A percentile compares a stretch with the other conserved stretches of the same genome.
These are phyloP conservation scores for Capromys pilorides DNA, from an alignment of 2,797 vertebrate genomes.

Conservation along the genomic window DNA sequence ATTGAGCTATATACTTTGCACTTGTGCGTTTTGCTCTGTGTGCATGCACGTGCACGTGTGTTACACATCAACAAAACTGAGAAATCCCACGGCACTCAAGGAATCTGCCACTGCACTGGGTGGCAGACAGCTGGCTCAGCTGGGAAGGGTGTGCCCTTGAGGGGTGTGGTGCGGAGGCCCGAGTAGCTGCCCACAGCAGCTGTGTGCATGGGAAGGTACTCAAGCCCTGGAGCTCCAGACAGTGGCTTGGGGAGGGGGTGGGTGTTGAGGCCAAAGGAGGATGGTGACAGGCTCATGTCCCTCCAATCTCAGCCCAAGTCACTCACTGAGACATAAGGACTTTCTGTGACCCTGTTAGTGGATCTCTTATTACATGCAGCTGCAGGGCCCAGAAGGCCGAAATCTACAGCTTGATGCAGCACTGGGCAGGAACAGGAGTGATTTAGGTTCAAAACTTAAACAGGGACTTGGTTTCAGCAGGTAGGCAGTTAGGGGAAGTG, in stretches of 20 bases:
- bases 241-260: not conserved
- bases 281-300: not conserved
- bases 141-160: not conserved
- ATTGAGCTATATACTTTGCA: accelerated
- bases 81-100: not conserved
- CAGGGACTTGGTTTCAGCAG: not conserved
- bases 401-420: not conserved
- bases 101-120: no score
- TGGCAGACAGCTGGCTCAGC: not conserved
- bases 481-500: not conserved
- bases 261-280: no score
- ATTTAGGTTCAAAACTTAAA: not conserved
- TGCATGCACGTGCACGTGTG: no score
- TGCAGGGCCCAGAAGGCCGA: not conserved
- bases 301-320: not conserved
- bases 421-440: not conserved
- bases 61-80: not conserved
- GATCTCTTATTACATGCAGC: not conserved
- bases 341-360: not conserved
- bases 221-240: not conserved
- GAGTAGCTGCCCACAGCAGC: no score
- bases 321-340: no score
- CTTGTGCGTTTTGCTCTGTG: no score
- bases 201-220: not conserved
- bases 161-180: not conserved